A percentile compares a stretch with the other conserved stretches of the same genome.
phyloP scores from a whole-genome alignment of 2,888 invertebrate genomes.

The Ectemnius cavifrons region DNA sequence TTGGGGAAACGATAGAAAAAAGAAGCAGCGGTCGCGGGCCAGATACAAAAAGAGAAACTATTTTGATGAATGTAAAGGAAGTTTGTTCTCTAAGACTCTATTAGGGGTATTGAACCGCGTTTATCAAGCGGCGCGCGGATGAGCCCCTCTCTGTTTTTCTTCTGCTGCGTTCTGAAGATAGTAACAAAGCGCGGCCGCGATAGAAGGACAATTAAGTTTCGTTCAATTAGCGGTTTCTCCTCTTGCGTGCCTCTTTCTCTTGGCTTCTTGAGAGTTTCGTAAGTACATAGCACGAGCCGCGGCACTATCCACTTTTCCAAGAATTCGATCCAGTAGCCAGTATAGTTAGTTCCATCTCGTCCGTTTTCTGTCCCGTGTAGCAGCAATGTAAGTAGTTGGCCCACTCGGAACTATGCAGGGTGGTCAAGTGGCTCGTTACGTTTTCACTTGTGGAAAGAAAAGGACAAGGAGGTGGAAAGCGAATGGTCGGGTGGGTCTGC shows the following conservation, averaged over 20 bases:
- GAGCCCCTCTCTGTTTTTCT: neutral
- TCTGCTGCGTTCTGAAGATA: slow-evolving; percentile 1
- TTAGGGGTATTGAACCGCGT: slow-evolving; percentile 17
- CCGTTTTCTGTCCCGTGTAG: too few relatives aligned
- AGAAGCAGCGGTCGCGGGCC: too few relatives aligned
- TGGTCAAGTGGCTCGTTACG: slow-evolving; percentile 65
- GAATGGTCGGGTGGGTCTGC: slow-evolving; percentile 25
- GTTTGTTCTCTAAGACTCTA: neutral
- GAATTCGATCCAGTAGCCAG: neutral
- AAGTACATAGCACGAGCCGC: slow-evolving; percentile 37
- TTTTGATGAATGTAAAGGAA: too few relatives aligned
- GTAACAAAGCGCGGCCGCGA: slow-evolving; percentile 21
- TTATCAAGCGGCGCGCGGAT: neutral
- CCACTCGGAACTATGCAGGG: slow-evolving; percentile 59
- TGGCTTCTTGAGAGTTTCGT: too few relatives aligned
- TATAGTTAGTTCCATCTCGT: too few relatives aligned
- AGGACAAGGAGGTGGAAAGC: slow-evolving; percentile 31
- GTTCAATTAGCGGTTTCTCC: slow-evolving; percentile 50
- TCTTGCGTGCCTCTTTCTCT: slow-evolving; percentile 13
- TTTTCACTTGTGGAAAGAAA: slow-evolving; percentile 51
- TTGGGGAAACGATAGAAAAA: neutral
- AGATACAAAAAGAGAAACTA: too few relatives aligned
- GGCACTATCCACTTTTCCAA: slow-evolving; percentile 16
- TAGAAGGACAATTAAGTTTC: slow-evolving; percentile 34
- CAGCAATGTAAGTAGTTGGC: slow-evolving; percentile 12